Evolutionary conservation across 2,113 vertebrate species (phyloP), one percentile per base, ranked within the genome.

Genomic region (Oenanthe oenanthe): DNA sequence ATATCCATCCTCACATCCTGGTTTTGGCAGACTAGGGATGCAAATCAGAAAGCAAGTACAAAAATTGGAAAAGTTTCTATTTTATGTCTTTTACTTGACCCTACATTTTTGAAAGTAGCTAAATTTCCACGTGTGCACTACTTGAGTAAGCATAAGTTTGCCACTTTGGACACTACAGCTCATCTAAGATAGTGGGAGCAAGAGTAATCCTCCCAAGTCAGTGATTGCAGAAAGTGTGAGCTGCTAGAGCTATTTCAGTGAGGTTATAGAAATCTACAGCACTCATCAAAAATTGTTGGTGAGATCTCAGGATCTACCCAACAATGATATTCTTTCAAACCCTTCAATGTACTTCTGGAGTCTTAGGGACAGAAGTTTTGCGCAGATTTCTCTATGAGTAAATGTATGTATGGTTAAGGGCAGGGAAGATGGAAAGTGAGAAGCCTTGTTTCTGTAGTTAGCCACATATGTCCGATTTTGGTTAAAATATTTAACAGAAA

Each of bases 401-500:
- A 77, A 73, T 10, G 17, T 13, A 56, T 40, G 4, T 20, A 34
- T 58, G 66, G 53, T 62, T 85, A 79, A 53, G 24, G 7, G 26
- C 2, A 25, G 31, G 6, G 12, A 50, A 36, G 12, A 5, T 11
- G 17, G 9, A 10, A 2, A 54, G 36, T 67, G 43, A 51, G 47
- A 50, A 32, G 13, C 17, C n/a, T 91, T 53, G 10, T 50, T 91
- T 93, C 57, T 93, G 51, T 67, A 86, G 79, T 75, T 73, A 92
- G 79, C 31, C 48, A 84, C 17, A 63, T 16, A 84, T 78, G 65
- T 63, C 83, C 7, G 3, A 92, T 71, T 94, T 91, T 91, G 65
- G 68, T 89, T 84, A 78, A 92, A 94, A 92, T 43, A 78, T 74
- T 86, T 84, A 80, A 92, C 18, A 86, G 63, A 82, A 94, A 92